phyloP scores from a whole-genome alignment of 2,113 vertebrate species.

The Halichoeres trimaculatus region DNA sequence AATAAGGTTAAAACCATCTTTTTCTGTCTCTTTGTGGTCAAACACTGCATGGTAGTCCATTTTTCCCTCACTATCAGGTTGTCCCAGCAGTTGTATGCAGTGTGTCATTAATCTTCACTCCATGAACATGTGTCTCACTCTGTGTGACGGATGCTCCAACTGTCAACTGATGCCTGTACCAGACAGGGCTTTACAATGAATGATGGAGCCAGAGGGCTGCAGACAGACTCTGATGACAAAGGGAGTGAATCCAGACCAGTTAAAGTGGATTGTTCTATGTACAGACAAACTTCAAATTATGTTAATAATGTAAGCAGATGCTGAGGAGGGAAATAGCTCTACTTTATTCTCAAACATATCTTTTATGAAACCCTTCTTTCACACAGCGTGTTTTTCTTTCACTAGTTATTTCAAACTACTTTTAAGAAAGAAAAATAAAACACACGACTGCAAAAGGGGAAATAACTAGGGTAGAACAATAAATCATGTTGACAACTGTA shows the following conservation, averaged over 20 bases:
- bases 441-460: neutral
- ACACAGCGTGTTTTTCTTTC: no score
- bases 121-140: conserved; percentile 24
- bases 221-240: conserved; percentile 42
- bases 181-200: conserved; percentile 41
- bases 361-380: conserved; percentile 1
- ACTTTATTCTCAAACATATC: neutral
- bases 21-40: conserved; percentile 14
- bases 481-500: conserved; percentile 49
- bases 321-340: neutral
- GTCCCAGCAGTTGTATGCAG: neutral
- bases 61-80: conserved; percentile 8
- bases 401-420: conserved; percentile 15
- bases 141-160: conserved; percentile 53
- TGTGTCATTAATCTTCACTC: conserved; percentile 34
- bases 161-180: conserved; percentile 30
- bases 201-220: conserved; percentile 42
- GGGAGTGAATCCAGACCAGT: conserved; percentile 39
- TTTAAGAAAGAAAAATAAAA: conserved; percentile 21
- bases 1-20: conserved; percentile 29
- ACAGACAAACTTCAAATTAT: neutral
- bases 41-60: conserved; percentile 2
- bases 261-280: conserved; percentile 9
- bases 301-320: conserved; percentile 22
- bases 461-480: conserved; percentile 29